A percentile compares a stretch with the other conserved stretches of the same genome.
Evolutionary conservation across 92 coral and sea anemone species (phyloP).

Genomic region (Epizoanthus scotinus): DNA sequence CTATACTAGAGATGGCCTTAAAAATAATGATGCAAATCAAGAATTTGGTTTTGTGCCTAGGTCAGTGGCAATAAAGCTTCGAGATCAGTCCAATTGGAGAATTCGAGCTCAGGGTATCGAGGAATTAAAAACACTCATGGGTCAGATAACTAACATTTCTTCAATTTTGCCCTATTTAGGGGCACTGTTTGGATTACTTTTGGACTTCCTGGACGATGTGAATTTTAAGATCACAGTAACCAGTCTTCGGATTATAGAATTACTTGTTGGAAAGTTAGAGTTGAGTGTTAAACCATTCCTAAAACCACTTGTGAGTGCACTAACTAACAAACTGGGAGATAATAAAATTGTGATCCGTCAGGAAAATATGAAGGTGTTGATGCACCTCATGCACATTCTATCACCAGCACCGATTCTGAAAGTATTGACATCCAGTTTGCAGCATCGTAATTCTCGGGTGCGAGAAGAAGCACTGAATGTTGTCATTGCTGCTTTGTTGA

Average conservation of each 20-base stretch:
- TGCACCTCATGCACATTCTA: slow-evolving; percentile 96
- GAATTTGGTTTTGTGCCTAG: slow-evolving; percentile 88
- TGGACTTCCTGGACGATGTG: slow-evolving; percentile 87
- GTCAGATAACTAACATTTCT: slow-evolving; percentile 68
- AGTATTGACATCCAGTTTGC: slow-evolving; percentile 78
- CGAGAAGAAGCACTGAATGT: slow-evolving; percentile 97
- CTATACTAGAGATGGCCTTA: slow-evolving; percentile 47
- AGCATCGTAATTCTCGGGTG: slow-evolving; percentile 94
- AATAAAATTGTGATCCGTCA: slow-evolving; percentile 97
- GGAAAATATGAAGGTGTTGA: slow-evolving; percentile 97
- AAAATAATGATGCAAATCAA: slow-evolving; percentile 48
- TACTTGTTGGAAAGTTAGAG: slow-evolving; percentile 84
- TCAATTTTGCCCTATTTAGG: slow-evolving; percentile 80
- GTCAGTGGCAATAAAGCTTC: slow-evolving; percentile 72
- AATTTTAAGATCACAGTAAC: slow-evolving; percentile 93
- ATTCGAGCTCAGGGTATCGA: slow-evolving; percentile 92
- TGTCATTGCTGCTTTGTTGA: slow-evolving; percentile 88
- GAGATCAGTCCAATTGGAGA: slow-evolving; percentile 95
- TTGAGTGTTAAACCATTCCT: slow-evolving; percentile 74
- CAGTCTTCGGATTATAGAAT: slow-evolving; percentile 89
- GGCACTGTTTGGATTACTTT: slow-evolving; percentile 76
- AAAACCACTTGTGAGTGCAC: slow-evolving; percentile 73
- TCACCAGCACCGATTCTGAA: slow-evolving; percentile 81
- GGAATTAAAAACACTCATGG: slow-evolving; percentile 84
- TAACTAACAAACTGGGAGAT: slow-evolving; percentile 90